Evolutionary conservation across 1,140 invertebrate species (phyloP).

Genomic region (Agrilus planipennis): DNA sequence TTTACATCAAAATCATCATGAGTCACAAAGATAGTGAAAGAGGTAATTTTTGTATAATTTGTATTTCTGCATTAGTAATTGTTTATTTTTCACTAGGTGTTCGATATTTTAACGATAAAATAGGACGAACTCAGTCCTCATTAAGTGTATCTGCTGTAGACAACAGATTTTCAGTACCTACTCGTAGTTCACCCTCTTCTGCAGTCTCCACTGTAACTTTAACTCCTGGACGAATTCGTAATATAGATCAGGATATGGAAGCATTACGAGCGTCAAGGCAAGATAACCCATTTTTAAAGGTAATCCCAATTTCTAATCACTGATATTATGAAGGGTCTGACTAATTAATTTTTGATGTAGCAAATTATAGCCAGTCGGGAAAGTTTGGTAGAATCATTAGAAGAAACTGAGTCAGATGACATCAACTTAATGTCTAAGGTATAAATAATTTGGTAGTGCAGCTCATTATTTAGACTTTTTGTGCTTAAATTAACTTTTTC

Average conservation of each 20-base stretch:
- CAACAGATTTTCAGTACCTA: slow-evolving; percentile 27
- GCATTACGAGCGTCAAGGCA: slow-evolving; percentile 62
- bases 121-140: slow-evolving; percentile 29
- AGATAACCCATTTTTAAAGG: slow-evolving; percentile 73
- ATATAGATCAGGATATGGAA: slow-evolving; percentile 75
- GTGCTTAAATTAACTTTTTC: neutral
- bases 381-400: slow-evolving; percentile 55
- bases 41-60: too few species aligned
- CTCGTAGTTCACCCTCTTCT: slow-evolving; percentile 27
- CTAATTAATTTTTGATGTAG: too few species aligned
- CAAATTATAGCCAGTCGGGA: slow-evolving; percentile 65
- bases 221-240: slow-evolving; percentile 59
- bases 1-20: too few species aligned
- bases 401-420: slow-evolving; percentile 63
- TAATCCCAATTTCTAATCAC: too few species aligned
- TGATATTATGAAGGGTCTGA: too few species aligned
- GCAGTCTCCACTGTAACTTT: slow-evolving; percentile 47
- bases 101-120: slow-evolving; percentile 10
- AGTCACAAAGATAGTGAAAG: too few species aligned
- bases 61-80: too few species aligned
- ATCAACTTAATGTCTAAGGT: slow-evolving; percentile 64
- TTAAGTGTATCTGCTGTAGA: slow-evolving; percentile 30
- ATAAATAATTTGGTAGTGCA: slow-evolving; percentile 6
- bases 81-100: too few species aligned
- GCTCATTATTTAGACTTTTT: neutral